Evolutionary conservation across 2,113 vertebrate genomes (phyloP), one percentile per base, ranked within the genome.

Genomic region (Cyprinus carpio): DNA sequence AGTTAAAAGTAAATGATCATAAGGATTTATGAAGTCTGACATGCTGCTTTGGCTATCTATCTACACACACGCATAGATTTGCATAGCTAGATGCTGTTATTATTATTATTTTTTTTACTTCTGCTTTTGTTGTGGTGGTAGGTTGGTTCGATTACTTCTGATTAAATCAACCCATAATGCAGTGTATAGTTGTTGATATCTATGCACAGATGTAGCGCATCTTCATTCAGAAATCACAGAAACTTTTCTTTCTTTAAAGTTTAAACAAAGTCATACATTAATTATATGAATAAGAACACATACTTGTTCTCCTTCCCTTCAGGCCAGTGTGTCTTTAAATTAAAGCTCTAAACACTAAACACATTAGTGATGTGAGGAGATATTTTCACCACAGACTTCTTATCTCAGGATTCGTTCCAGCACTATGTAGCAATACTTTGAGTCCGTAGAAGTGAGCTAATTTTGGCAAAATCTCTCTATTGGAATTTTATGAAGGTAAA

Each of bases 341-440:
- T 23, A 58, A 58, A 34, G 31, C 54, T 79, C 34, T 79, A 4
- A 79, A 60, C 20, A 62, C 71, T 37, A 58, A 58, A 78, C 75
- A 15, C 56, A 43, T 74, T 12, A 74, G 56, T 40, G 76, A 60
- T 40, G 23, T 43, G 76, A 34, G 23, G n/a, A 25, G 34, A 79
- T 25, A 13, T 40, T 79, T 74, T 46, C 37, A 46, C 71, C 40
- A 46, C 71, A 74, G 20, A 43, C 31, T 79, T 6, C 27, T 25
- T 3, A 79, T 43, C 40, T 79, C 11, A n/a, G 37, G 40, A 74
- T 37, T 4, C 37, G 46, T 46, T 25, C 31, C 37, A 40, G 23
- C 9, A 5, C 37, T 69, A 4, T 20, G 31, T 20, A 69, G 37
- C 37, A 25, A 56, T 81, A 71, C 74, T 84, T 69, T 5, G 6